Conservation (phyloP, 2,797 vertebrate species). For the Limosa lapponica region DNA sequence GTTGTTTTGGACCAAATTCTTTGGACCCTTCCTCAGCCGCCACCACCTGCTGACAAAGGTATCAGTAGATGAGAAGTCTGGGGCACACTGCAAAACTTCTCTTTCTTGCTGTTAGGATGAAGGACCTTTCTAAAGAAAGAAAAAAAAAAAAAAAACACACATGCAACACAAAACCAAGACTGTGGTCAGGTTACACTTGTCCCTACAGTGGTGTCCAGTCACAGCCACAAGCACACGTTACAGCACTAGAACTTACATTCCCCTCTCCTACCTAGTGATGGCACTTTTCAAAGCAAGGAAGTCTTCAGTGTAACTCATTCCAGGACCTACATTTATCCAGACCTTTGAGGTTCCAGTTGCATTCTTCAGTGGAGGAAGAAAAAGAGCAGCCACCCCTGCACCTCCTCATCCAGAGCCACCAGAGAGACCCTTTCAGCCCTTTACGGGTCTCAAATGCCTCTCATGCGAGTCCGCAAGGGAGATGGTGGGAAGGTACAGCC, state of each 20-base stretch:
- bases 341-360: neutral
- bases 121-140: neutral
- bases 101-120: neutral
- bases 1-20: neutral
- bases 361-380: neutral
- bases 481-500: neutral
- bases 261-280: neutral
- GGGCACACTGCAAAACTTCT: neutral
- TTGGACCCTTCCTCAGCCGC: neutral
- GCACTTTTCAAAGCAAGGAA: neutral
- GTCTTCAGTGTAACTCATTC: neutral
- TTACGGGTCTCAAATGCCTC: neutral
- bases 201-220: neutral
- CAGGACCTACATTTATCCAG: neutral
- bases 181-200: neutral
- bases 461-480: neutral
- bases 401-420: neutral
- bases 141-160: neutral
- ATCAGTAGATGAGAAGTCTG: neutral
- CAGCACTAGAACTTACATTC: neutral
- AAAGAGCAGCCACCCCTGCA: neutral
- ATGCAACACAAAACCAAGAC: neutral
- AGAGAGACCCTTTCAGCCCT: neutral
- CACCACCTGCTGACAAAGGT: neutral
- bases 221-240: neutral